Base-by-base conservation (phyloP, 2,113 vertebrate genomes). In the Malurus elegans region DNA sequence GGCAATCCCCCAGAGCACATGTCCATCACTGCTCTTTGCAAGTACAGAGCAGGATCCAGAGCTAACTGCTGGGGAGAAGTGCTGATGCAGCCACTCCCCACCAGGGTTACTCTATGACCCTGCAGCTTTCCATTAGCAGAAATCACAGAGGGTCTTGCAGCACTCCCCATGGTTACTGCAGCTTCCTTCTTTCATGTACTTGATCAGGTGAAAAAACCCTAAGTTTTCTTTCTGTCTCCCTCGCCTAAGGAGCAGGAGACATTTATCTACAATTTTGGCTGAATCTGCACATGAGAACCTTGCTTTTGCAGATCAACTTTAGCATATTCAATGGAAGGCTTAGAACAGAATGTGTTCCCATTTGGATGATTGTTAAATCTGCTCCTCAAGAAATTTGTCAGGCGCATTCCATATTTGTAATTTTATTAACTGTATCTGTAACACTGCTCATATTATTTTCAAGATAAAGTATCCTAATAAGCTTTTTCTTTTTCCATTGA, bases 81-180 rank as follows among this genome's bases (percentile, higher is more conserved):
- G 23, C 25, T 90, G 50, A 72, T 34, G 12, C 44, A 79, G 32
- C 12, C 19, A 31, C 45, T 40, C 12, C 36, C 9, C 12, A 2
- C 16, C 23, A 51, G 20, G 31, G 6, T 67, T 88, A 24, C 18
- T 75, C 31, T 0, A 0, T 2, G 3, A 29, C 23, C 64, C 36
- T 45, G 48, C 18, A 75, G 24, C 29, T 90, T n/a, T 38, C 26
- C 48, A 15, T 3, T 12, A 20, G 36, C 8, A 4, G 18, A 92
- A 79, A 40, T 24, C 1, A 1, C 28, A 51, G 62, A 44, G 28
- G 15, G 2, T 5, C 25, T n/a, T 20, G 17, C 24, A 60, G 8
- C 4, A 2, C 11, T 87, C 19, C 13, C 11, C 8, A 5, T 31
- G 18, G 18, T 53, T 61, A 36, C 6, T 64, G n/a, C 36, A 79